A percentile compares a stretch with the other conserved stretches of the same genome.
phyloP scores from a whole-genome alignment of 2,797 vertebrate species.

The Poeciliopsis infans region DNA sequence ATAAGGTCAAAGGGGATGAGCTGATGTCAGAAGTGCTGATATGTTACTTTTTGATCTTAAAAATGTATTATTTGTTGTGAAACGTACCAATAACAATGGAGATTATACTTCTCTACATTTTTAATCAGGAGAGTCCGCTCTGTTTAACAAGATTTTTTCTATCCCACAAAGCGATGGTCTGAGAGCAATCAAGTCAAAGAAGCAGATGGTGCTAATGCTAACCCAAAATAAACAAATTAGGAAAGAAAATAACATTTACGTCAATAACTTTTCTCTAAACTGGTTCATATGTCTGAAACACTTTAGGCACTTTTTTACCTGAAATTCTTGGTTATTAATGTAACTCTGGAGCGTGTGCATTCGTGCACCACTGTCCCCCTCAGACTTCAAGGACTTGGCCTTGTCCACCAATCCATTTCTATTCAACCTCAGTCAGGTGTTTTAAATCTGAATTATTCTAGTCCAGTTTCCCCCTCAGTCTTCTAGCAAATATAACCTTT shows the following conservation, averaged over 20 bases:
- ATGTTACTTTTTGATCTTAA: background rate
- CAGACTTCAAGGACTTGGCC: background rate
- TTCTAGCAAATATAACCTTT: background rate
- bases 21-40: background rate
- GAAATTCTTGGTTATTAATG: background rate
- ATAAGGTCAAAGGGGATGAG: background rate
- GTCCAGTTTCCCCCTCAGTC: background rate
- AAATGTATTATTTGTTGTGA: background rate
- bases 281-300: background rate
- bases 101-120: background rate
- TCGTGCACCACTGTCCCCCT: background rate
- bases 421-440: background rate
- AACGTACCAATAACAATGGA: background rate
- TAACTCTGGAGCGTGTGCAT: background rate
- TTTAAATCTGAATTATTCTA: background rate
- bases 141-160: background rate
- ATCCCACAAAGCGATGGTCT: background rate
- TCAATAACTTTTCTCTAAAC: background rate
- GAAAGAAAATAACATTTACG: background rate
- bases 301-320: background rate
- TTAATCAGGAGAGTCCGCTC: background rate
- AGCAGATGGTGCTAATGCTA: background rate
- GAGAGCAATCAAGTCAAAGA: background rate
- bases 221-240: background rate
- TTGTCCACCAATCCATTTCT: background rate